Conservation (phyloP, 1,140 invertebrate species). For the Harlomillsia oculata region DNA sequence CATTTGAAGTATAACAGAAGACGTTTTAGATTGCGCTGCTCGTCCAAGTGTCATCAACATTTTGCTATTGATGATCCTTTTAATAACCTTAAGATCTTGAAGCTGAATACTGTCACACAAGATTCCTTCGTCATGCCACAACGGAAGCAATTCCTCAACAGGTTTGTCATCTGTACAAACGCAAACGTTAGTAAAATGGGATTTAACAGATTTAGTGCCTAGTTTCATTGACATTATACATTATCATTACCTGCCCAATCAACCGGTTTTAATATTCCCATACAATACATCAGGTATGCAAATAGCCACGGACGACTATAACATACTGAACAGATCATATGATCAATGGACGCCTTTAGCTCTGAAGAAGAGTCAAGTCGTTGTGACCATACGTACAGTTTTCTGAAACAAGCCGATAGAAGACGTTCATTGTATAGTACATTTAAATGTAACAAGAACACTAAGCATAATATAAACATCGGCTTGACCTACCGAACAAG, state of each 20-base stretch:
- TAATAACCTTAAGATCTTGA: background rate
- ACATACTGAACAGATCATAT: conserved; percentile 71
- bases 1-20: conserved; percentile 15
- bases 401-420: conserved; percentile 13
- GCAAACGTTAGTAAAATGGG: background rate
- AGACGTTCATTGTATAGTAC: too few species aligned
- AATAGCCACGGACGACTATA: conserved; percentile 68
- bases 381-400: conserved; percentile 28
- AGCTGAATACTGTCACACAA: conserved; percentile 20
- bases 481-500: conserved; percentile 12
- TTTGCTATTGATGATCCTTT: conserved; percentile 1
- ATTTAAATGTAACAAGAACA: conserved; percentile 1
- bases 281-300: conserved; percentile 57
- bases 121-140: conserved; percentile 19
- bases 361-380: conserved; percentile 41
- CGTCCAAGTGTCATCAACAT: conserved; percentile 30
- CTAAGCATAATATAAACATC: background rate
- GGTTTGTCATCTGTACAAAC: background rate
- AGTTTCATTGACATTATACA: too few species aligned
- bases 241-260: conserved; percentile 22
- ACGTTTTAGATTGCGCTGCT: conserved; percentile 24
- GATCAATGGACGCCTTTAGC: conserved; percentile 67
- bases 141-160: conserved; percentile 1
- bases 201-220: too few species aligned
- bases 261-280: conserved; percentile 48